Conservation (phyloP, 2,888 invertebrate species). For the Sepioteuthis lessoniana region DNA sequence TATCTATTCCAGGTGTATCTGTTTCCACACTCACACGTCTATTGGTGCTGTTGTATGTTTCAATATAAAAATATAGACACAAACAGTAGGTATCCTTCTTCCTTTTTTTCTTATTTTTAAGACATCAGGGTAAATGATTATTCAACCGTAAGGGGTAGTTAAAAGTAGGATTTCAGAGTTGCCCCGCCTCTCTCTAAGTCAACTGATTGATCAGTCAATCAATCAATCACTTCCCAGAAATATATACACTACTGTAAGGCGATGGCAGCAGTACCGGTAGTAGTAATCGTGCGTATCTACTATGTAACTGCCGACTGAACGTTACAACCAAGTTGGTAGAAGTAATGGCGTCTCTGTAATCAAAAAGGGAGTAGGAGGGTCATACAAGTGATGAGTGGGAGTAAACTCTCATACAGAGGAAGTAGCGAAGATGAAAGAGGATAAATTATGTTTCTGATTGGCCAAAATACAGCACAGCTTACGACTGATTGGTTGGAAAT, state of each 20-base stretch:
- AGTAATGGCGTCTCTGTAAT: background rate
- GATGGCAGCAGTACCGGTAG: background rate
- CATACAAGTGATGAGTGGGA: background rate
- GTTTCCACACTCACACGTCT: background rate
- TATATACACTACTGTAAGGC: conserved; percentile 16
- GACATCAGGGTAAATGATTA: too few relatives aligned
- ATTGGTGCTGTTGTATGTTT: background rate
- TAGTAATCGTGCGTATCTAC: background rate
- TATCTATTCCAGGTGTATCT: background rate
- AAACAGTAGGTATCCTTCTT: background rate
- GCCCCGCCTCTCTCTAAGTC: background rate
- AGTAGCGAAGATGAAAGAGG: background rate
- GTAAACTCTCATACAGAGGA: background rate
- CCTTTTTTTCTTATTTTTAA: background rate
- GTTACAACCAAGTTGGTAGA: conserved; percentile 33
- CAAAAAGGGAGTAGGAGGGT: background rate
- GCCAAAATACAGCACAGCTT: conserved; percentile 6
- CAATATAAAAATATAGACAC: background rate
- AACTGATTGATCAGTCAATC: too few relatives aligned
- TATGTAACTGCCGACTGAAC: background rate
- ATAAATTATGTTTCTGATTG: background rate
- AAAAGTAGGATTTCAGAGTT: background rate
- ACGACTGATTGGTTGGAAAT: background rate
- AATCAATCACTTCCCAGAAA: background rate
- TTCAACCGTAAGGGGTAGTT: too few relatives aligned